A percentile compares a stretch with the other conserved stretches of the same genome.
phyloP scores from a whole-genome alignment of 2,113 vertebrate genomes.

The Gambusia affinis region DNA sequence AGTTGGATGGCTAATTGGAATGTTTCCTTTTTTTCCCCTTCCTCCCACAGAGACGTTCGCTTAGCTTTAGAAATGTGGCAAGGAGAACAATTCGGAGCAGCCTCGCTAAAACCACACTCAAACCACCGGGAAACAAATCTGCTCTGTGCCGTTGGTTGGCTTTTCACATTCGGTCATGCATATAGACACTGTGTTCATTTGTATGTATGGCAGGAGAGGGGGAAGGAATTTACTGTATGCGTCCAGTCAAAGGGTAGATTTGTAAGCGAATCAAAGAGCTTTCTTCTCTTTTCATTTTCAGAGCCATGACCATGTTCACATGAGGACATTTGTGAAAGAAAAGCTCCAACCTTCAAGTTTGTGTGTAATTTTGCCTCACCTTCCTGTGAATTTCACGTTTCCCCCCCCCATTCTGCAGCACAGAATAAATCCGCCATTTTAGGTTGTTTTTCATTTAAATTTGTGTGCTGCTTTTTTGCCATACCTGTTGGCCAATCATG shows the following conservation, averaged over 20 bases:
- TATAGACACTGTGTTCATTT: neutral
- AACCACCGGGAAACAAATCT: slow-evolving; percentile 14
- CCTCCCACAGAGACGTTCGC: slow-evolving; percentile 51
- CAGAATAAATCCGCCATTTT: slow-evolving; percentile 59
- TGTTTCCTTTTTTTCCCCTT: slow-evolving; percentile 45
- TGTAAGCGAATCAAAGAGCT: slow-evolving; percentile 52
- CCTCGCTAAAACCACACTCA: slow-evolving; percentile 24
- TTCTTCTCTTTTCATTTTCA: slow-evolving; percentile 1
- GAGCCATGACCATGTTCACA: slow-evolving; percentile 30
- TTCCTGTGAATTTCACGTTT: neutral
- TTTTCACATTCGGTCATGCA: slow-evolving; percentile 9
- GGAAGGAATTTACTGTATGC: slow-evolving; percentile 2
- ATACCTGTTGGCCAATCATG: slow-evolving; percentile 50
- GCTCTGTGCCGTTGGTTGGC: slow-evolving; percentile 13
- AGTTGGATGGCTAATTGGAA: slow-evolving; percentile 68
- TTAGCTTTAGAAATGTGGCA: slow-evolving; percentile 27
- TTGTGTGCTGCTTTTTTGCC: slow-evolving; percentile 33
- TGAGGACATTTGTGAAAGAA: neutral
- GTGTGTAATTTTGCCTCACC: neutral
- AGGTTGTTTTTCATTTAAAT: slow-evolving; percentile 21
- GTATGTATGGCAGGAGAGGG: neutral
- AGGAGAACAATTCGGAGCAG: slow-evolving; percentile 7
- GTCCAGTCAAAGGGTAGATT: slow-evolving; percentile 31
- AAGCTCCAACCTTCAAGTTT: neutral
- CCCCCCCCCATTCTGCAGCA: slow-evolving; percentile 13